Conservation (phyloP, 2,888 invertebrate genomes). For the Apocheima hispidaria region DNA sequence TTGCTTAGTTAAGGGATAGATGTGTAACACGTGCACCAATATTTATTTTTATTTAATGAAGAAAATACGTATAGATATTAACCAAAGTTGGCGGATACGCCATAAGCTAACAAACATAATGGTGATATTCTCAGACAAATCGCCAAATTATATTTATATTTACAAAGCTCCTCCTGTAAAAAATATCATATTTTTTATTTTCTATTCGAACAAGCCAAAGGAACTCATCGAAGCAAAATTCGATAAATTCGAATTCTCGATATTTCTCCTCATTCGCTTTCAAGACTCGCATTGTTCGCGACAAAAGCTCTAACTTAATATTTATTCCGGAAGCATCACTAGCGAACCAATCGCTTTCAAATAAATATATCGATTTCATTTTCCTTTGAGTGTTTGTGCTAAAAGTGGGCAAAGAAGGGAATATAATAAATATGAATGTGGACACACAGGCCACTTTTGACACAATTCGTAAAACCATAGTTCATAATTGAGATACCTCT, state of each 20-base stretch:
- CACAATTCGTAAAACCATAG: too few species aligned
- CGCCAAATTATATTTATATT: not conserved
- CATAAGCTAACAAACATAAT: too few species aligned
- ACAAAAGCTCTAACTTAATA: slow-evolving; percentile 50
- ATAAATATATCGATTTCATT: slow-evolving; percentile 66
- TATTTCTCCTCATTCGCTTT: slow-evolving; percentile 39
- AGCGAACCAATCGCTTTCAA: slow-evolving; percentile 51
- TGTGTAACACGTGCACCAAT: too few species aligned
- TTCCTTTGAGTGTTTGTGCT: slow-evolving; percentile 60
- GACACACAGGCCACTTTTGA: slow-evolving; percentile 10
- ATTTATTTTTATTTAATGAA: too few species aligned
- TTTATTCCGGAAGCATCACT: slow-evolving; percentile 57
- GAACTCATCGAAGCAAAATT: slow-evolving; percentile 10
- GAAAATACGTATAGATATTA: too few species aligned
- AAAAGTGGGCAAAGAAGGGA: slow-evolving; percentile 53
- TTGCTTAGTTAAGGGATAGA: too few species aligned
- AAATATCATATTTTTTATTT: not conserved
- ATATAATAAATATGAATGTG: slow-evolving; percentile 19
- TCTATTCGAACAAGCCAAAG: slow-evolving; percentile 12
- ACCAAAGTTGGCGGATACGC: too few species aligned
- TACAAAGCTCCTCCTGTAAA: not conserved
- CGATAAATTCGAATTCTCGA: slow-evolving; percentile 34
- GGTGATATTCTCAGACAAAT: not conserved
- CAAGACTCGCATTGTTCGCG: slow-evolving; percentile 33
- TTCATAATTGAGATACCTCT: too few species aligned